phyloP scores from a whole-genome alignment of 2,113 vertebrate species.

The Callorhinus ursinus region DNA sequence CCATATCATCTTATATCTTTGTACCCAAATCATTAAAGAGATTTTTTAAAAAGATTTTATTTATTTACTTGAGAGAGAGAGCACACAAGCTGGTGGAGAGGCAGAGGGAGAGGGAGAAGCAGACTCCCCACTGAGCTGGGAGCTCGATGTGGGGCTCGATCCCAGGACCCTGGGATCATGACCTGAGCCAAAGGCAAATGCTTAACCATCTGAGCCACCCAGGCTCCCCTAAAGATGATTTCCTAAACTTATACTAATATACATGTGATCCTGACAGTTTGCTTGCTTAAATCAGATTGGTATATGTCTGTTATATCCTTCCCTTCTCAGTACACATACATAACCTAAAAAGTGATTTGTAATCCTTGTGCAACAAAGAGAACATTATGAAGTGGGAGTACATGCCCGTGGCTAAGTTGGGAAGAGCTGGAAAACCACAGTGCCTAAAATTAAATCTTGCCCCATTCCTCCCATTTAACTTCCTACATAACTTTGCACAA shows the following conservation, averaged over 20 bases:
- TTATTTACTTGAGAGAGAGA: not conserved
- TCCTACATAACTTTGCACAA: not conserved
- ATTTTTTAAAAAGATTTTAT: not conserved
- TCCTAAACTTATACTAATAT: not conserved
- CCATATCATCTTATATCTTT: not conserved
- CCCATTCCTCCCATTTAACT: not conserved
- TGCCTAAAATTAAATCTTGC: not conserved
- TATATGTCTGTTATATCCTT: not conserved
- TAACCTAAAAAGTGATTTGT: not conserved
- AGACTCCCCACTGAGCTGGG: not conserved
- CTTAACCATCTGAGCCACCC: not conserved
- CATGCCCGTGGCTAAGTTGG: not conserved
- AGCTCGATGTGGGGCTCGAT: not conserved
- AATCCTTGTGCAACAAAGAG: not conserved
- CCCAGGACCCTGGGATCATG: not conserved
- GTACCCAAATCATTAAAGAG: not conserved
- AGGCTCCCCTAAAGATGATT: not conserved
- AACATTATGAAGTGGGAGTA: not conserved
- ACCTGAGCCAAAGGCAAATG: not conserved
- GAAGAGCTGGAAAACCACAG: not conserved
- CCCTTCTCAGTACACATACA: not conserved
- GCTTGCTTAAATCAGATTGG: not conserved
- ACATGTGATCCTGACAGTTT: not conserved
- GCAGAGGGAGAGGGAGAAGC: not conserved
- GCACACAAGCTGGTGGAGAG: not conserved